A percentile compares a stretch with the other conserved stretches of the same genome.
phyloP scores from a whole-genome alignment of 1,140 invertebrate species.

The Drosophila simulans region DNA sequence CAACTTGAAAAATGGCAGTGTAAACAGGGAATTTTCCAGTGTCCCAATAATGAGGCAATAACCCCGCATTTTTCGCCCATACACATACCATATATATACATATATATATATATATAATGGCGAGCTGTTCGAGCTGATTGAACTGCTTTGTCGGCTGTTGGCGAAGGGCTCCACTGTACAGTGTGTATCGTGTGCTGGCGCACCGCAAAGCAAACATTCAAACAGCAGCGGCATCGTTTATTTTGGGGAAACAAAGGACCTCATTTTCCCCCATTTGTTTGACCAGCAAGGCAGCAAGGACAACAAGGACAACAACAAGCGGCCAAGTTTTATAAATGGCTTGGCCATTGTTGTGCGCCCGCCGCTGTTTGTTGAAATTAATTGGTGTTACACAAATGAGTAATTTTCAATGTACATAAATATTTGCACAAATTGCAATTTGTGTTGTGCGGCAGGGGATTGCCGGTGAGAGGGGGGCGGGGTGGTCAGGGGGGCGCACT shows the following conservation, averaged over 20 bases:
- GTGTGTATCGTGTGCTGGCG: neutral
- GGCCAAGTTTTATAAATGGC: slow-evolving; percentile 67
- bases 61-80: slow-evolving; percentile 3
- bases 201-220: slow-evolving; percentile 49
- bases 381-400: slow-evolving; percentile 84
- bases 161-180: slow-evolving; percentile 16
- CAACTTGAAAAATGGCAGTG: slow-evolving; percentile 67
- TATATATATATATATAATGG: neutral
- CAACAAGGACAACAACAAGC: slow-evolving; percentile 34
- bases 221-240: slow-evolving; percentile 71
- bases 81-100: neutral
- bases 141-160: slow-evolving; percentile 7
- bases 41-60: slow-evolving; percentile 34
- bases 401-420: slow-evolving; percentile 84
- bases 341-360: slow-evolving; percentile 49
- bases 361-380: slow-evolving; percentile 79
- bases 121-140: slow-evolving; percentile 3
- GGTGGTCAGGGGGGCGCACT: neutral
- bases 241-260: slow-evolving; percentile 79
- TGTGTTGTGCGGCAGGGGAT: slow-evolving; percentile 3
- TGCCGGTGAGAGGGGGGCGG: neutral
- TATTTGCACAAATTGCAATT: slow-evolving; percentile 84
- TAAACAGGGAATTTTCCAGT: slow-evolving; percentile 63
- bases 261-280: slow-evolving; percentile 79
- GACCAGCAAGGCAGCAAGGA: slow-evolving; percentile 41